Base-by-base conservation (phyloP, 2,797 vertebrate species). In the Urosaurus nigricauda region DNA sequence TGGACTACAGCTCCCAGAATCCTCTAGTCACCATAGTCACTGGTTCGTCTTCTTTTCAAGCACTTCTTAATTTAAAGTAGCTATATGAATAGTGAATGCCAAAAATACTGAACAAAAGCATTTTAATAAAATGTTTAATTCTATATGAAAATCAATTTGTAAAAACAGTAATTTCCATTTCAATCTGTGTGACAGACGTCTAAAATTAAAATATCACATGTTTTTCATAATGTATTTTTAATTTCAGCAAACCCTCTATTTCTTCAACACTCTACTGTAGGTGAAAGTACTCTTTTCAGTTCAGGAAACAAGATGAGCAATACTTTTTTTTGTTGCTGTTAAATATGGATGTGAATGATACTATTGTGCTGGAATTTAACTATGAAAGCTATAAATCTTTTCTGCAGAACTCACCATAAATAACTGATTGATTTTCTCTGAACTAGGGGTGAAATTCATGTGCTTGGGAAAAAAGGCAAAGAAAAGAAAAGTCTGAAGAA, bases 231-330 rank as follows among this genome's bases (percentile, higher is more conserved):
- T 78, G 58, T 90, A 75, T 91, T 93, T 93, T 94, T 93, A 95
- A 93, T 94, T 93, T 89, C 65, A 91, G 26, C 87, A 86, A 88
- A 58, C 74, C 74, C 92, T 84, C 87, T 37, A 90, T 93, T 91
- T 94, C 86, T 79, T 91, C 91, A 83, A 60, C 73, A 43, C 73
- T 93, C 16, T 8, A 88, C 63, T 92, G 56, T 26, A 32, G 80
- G 87, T 92, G 87, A 84, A 89, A 35, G n/a, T 5, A 43, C 1
- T 21, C 82, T 78, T 68, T 68, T 68, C 43, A 84, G 86, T n/a
- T 19, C 47, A 91, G 94, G 70, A 0, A n/a, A 80, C 14, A n/a
- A 35, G 84, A 11, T 91, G 80, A 88, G 63, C 17, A 83, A 75
- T 58, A 86, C 26, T 65, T 91, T 88, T 16, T 73, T 89, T 53